Conservation (phyloP, 1,140 invertebrate genomes). For the Drosophila auraria region DNA sequence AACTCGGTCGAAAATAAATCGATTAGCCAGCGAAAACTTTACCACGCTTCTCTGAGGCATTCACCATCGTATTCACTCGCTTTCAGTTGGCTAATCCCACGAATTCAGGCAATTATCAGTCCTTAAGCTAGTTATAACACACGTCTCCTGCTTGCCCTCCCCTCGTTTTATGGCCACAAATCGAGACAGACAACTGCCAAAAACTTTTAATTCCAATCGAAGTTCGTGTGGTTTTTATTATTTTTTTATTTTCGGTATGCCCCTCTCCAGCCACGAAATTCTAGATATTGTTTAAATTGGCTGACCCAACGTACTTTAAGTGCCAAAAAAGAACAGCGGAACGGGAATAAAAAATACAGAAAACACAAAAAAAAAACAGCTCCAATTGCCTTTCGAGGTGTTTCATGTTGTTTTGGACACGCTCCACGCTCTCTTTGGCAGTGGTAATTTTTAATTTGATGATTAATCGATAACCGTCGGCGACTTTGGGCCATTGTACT, state of each 20-base stretch:
- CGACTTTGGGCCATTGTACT: conserved; percentile 69
- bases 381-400: conserved; percentile 49
- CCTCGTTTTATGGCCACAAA: conserved; percentile 41
- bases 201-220: conserved; percentile 47
- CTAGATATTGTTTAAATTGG: conserved; percentile 75
- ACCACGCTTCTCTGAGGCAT: conserved; percentile 27
- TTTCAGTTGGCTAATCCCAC: conserved; percentile 31
- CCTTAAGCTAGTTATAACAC: conserved; percentile 30
- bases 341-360: conserved; percentile 22
- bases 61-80: conserved; percentile 21
- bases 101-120: conserved; percentile 51
- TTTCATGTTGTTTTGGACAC: conserved; percentile 67
- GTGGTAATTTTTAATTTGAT: conserved; percentile 81
- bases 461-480: conserved; percentile 80
- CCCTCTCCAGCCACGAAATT: conserved; percentile 38
- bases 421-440: conserved; percentile 71
- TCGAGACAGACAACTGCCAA: conserved; percentile 45
- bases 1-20: conserved; percentile 29
- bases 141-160: conserved; percentile 11
- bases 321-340: conserved; percentile 53
- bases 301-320: conserved; percentile 57
- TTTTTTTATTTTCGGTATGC: conserved; percentile 8
- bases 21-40: conserved; percentile 32
- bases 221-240: conserved; percentile 62
- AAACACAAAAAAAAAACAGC: conserved; percentile 29